Evolutionary conservation across 2,113 vertebrate species (phyloP).

Genomic region (Myrmecophaga tridactyla): DNA sequence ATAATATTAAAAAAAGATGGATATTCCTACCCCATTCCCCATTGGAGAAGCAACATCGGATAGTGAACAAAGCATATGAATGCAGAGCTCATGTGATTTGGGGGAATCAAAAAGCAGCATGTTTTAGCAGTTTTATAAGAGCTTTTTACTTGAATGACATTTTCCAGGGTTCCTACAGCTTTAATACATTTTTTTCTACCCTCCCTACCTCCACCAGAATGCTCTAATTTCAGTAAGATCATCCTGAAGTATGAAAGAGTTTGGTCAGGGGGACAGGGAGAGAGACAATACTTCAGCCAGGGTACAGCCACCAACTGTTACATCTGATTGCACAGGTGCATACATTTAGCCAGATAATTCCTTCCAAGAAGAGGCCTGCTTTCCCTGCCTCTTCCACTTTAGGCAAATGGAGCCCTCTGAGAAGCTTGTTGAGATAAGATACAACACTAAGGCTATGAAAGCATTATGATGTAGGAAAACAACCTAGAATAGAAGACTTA

Average conservation of each 20-base stretch:
- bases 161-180: too few species aligned
- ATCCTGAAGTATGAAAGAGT: not conserved
- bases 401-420: not conserved
- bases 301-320: too few species aligned
- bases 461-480: not conserved
- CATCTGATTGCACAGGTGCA: not conserved
- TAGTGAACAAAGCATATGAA: not conserved
- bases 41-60: not conserved
- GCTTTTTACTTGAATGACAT: too few species aligned
- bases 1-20: not conserved
- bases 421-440: not conserved
- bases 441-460: not conserved
- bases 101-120: too few species aligned
- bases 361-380: too few species aligned
- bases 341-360: not conserved
- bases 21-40: not conserved
- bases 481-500: not conserved
- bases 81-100: not conserved
- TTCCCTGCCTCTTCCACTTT: not conserved
- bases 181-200: too few species aligned
- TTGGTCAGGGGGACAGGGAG: not conserved
- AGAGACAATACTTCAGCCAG: not conserved
- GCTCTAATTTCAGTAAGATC: not conserved
- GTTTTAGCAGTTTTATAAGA: too few species aligned
- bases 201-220: too few species aligned